These are phyloP conservation scores for Heliconius hortense DNA, from an alignment of 2,888 invertebrate genomes.

Conservation along the genomic window DNA sequence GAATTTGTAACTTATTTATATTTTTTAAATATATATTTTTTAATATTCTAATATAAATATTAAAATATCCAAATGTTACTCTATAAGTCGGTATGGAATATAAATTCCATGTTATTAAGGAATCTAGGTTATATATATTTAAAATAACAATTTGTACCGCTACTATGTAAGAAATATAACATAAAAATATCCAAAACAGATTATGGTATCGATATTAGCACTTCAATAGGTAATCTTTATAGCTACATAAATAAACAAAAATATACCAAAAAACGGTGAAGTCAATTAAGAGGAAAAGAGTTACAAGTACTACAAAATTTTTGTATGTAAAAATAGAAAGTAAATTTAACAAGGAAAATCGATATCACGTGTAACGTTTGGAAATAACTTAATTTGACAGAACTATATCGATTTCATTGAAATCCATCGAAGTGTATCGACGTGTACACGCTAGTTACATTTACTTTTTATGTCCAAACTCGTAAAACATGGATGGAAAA, in stretches of 20 bases:
- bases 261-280: background rate
- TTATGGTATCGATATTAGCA: no score
- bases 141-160: no score
- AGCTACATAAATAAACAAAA: background rate
- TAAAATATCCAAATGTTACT: no score
- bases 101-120: no score
- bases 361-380: background rate
- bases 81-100: no score
- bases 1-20: no score
- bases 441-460: background rate
- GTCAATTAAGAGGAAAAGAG: background rate
- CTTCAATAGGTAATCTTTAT: no score
- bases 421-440: conserved; percentile 10
- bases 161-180: no score
- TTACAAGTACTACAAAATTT: background rate
- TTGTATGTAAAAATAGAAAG: background rate
- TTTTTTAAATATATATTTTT: no score
- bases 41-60: no score
- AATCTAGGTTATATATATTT: no score
- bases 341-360: background rate
- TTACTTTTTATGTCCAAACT: background rate
- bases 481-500: background rate
- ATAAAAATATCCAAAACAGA: no score
- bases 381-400: conserved; percentile 14
- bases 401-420: conserved; percentile 19